Base-by-base conservation (phyloP, 1,140 invertebrate species). In the Cylas formicarius region DNA sequence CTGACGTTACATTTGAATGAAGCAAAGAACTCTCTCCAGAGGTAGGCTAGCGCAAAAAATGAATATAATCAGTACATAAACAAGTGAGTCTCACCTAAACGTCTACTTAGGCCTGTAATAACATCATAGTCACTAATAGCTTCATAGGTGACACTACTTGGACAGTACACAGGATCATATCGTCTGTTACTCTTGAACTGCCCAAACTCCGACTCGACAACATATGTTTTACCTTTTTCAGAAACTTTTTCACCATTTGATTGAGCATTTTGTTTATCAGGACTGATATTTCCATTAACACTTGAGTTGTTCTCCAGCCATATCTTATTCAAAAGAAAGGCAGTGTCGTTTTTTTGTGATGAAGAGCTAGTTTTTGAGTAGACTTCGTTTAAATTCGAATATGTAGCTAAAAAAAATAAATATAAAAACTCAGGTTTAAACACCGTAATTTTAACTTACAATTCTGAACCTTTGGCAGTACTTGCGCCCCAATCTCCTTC, bases 291-390 rank as follows among this genome's bases (percentile, higher is more conserved):
- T 2, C 44, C 42, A 23, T 60, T 57, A 11, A 34, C 28, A 36
- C 52, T 48, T 10, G 44, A 22, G 9, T 43, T 54, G 13, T 45
- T 48, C 28, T 61, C 69, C 29, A 67, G 66, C 69, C 70, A 72
- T 14, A 71, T 71, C 38, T 64, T 62, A 59, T 71, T 70, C 4
- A 71, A 57, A 10, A 70, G 56, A 24, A 58, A 56, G 39, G 62
- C 60, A 3, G 68, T 71, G 24, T 62, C 58, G 32, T 52, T 45
- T 32, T 48, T 44, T 31, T 28, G 4, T 11, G 31, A 21, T 8
- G 32, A 37, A 10, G 43, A 29, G 22, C 40, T 41, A 1, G 31
- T 37, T 45, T 56, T 55, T 9, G 39, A 37, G 29, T 55, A 52
- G 10, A 40, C 27, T 28, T 52, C 44, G 19, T 29, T 50, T 29